Conservation (phyloP, 2,888 invertebrate species). For the Ectemnius lituratus region DNA sequence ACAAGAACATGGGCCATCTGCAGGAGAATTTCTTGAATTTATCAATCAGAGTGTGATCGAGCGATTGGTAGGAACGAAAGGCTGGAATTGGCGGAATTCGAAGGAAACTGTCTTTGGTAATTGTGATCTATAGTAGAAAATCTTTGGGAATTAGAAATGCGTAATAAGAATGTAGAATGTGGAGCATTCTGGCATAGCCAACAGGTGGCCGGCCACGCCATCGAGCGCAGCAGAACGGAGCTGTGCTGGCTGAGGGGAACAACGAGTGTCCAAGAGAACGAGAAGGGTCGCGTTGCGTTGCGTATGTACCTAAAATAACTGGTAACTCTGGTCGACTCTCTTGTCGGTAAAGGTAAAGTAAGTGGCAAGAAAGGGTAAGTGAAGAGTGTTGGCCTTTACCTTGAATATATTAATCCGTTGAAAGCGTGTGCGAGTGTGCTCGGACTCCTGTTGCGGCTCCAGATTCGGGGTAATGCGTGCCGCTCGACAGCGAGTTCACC, state of each 20-base stretch:
- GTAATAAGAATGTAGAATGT: not conserved
- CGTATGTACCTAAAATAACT: not conserved
- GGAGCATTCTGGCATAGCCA: constrained; percentile 38
- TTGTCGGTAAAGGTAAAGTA: no score
- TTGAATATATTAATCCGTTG: constrained; percentile 31
- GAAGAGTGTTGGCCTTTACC: constrained; percentile 12
- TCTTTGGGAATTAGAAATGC: not conserved
- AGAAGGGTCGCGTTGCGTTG: not conserved
- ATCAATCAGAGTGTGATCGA: not conserved
- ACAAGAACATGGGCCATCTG: not conserved
- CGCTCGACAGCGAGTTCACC: constrained; percentile 10
- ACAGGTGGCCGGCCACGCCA: constrained; percentile 64
- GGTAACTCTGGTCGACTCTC: no score
- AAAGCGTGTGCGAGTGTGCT: constrained; percentile 11
- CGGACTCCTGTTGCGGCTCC: constrained; percentile 22
- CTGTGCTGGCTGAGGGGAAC: not conserved
- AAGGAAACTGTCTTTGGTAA: not conserved
- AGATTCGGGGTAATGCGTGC: constrained; percentile 14
- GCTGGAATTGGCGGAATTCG: not conserved
- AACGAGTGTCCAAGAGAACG: not conserved
- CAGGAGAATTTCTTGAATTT: not conserved
- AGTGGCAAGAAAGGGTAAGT: no score
- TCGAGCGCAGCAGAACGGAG: constrained; percentile 39
- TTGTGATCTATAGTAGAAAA: not conserved
- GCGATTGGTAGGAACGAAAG: not conserved